Base-by-base conservation (phyloP, 2,888 invertebrate genomes). In the Tachina fera region DNA sequence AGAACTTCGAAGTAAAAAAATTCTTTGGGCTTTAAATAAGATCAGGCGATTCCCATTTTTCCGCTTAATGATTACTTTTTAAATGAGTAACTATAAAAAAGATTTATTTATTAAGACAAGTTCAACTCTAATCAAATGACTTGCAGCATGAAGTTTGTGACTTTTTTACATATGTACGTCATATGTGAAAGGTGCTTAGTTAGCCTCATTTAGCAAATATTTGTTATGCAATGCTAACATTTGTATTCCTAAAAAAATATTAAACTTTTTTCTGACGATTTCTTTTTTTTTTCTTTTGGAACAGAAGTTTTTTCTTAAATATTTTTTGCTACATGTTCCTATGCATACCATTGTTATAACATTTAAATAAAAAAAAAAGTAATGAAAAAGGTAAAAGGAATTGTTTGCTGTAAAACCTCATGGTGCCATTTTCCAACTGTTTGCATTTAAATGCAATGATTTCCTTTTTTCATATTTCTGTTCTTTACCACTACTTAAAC, bases 361-460 rank as follows among this genome's bases (percentile, higher is more conserved):
- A 61, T 51, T 41, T 19, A 39, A 39, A 45, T 5, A 58, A 58
- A 58, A 61, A 53, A 71, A 53, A 47, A 70, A 51, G 9, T 58
- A 3, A 76, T 16, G 11, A 76, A 80, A 81, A 81, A 77, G 68
- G 81, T 68, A 77, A 84, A 86, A 86, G 83, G 79, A 86, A 86
- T 83, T 79, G 75, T 79, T 83, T 89, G 90, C 65, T 78, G 78
- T 67, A 79, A 86, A 86, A 86, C 86, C 86, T 86, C 86, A 86
- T 86, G 86, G 86, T 86, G 86, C 83, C 83, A 86, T 86, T 86
- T 86, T 86, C 83, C 83, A 78, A 83, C 79, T 83, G 86, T 90
- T 90, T 91, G 91, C 90, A 91, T 91, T 91, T 89, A 91, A 91
- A 91, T 91, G 91, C 91, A 91, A 90, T 90, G 90, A 89, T 90